Evolutionary conservation across 2,113 vertebrate species (phyloP).

Genomic region (Cyrtonyx montezumae): DNA sequence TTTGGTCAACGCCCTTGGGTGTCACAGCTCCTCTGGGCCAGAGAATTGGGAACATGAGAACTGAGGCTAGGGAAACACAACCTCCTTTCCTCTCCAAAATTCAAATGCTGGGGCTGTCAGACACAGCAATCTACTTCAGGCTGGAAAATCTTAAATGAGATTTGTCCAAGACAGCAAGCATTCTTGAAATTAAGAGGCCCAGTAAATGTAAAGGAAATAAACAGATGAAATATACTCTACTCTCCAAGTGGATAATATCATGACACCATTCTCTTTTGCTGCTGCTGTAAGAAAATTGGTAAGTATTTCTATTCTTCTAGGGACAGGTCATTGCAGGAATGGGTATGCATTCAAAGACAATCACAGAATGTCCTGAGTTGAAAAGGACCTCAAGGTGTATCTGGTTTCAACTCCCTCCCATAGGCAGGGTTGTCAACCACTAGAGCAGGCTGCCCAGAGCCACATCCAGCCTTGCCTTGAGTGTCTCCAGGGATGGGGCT

Average conservation of each 20-base stretch:
- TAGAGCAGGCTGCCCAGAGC: too few species aligned
- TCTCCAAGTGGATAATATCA: not conserved
- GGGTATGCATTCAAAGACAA: not conserved
- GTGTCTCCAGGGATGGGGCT: too few species aligned
- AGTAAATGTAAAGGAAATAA: constrained; percentile 25
- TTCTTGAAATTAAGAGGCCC: constrained; percentile 24
- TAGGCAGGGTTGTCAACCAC: too few species aligned
- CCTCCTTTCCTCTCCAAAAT: not conserved
- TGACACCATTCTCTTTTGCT: not conserved
- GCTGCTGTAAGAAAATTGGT: not conserved
- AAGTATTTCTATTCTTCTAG: not conserved
- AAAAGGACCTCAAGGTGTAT: too few species aligned
- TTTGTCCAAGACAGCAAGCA: constrained; percentile 17
- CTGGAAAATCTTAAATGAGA: constrained; percentile 35
- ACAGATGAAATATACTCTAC: not conserved
- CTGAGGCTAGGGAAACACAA: not conserved
- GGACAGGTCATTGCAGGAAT: not conserved
- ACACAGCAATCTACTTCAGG: not conserved
- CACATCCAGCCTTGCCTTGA: too few species aligned
- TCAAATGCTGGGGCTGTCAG: not conserved
- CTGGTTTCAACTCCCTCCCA: too few species aligned
- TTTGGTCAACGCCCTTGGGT: not conserved
- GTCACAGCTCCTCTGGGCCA: not conserved
- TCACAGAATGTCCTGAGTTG: not conserved
- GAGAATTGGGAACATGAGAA: not conserved